A percentile compares a stretch with the other conserved stretches of the same genome.
phyloP scores from a whole-genome alignment of 2,113 vertebrate species.

The Blennius ocellaris region DNA sequence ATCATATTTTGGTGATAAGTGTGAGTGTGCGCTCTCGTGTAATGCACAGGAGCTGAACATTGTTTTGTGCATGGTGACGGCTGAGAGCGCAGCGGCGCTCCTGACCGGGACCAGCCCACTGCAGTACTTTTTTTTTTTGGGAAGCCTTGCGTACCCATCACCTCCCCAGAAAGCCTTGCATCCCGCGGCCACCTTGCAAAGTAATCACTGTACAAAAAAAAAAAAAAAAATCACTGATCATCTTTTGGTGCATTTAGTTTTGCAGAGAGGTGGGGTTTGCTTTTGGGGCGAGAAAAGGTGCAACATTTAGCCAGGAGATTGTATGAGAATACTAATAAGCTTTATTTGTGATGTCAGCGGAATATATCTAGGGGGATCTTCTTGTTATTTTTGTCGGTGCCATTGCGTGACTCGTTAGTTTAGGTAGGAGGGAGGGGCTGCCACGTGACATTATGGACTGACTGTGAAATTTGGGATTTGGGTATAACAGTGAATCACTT shows the following conservation, averaged over 20 bases:
- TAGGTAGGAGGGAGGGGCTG: not conserved
- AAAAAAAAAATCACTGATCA: not conserved
- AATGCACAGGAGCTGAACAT: not conserved
- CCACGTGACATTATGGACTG: conserved; percentile 15
- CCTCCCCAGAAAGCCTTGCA: conserved; percentile 49
- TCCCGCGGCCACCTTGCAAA: conserved; percentile 15
- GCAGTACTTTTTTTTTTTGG: conserved; percentile 75
- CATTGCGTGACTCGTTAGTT: conserved; percentile 48
- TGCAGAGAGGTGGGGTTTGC: conserved; percentile 22
- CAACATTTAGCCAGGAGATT: conserved; percentile 1
- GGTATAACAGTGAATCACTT: not conserved
- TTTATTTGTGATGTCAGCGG: conserved; percentile 33
- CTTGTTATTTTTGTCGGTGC: not conserved
- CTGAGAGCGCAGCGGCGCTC: conserved; percentile 28
- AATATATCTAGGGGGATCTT: conserved; percentile 7
- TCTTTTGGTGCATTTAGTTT: conserved; percentile 7
- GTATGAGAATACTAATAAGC: conserved; percentile 30
- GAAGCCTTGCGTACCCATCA: conserved; percentile 45
- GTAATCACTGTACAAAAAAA: conserved; percentile 5
- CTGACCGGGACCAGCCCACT: conserved; percentile 81
- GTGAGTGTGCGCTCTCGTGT: not conserved
- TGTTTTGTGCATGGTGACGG: conserved; percentile 14
- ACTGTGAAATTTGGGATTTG: not conserved
- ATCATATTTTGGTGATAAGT: not conserved
- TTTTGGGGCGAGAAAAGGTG: not conserved